These are phyloP conservation scores for Sycophaga agraensis DNA, from an alignment of 1,140 invertebrate genomes.

Conservation along the genomic window DNA sequence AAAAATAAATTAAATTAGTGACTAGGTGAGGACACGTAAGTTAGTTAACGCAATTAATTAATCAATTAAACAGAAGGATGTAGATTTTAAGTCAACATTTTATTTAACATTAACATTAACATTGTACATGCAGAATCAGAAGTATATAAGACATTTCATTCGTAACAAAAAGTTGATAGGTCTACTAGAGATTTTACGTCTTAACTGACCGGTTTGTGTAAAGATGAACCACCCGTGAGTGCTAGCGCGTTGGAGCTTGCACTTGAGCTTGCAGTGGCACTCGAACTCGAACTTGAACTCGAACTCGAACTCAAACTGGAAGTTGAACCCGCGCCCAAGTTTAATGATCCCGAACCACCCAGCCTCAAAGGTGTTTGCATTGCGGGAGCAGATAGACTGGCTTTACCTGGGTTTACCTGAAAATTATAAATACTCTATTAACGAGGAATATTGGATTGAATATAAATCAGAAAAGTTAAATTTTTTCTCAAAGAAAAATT, in stretches of 20 bases:
- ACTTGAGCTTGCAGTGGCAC: too few relatives aligned
- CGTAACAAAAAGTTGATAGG: background rate
- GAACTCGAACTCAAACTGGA: too few relatives aligned
- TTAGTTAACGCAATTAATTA: background rate
- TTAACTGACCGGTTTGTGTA: constrained; percentile 14
- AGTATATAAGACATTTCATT: background rate
- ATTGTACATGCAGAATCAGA: constrained; percentile 2
- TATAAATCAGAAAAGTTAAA: too few relatives aligned
- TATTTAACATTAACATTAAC: constrained; percentile 10
- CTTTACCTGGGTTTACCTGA: background rate
- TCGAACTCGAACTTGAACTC: too few relatives aligned
- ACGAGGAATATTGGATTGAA: too few relatives aligned
- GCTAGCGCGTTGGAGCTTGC: too few relatives aligned
- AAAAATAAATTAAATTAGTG: background rate
- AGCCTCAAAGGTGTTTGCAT: background rate
- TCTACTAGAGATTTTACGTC: background rate
- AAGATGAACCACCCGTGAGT: background rate
- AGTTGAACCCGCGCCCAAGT: too few relatives aligned
- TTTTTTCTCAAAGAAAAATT: too few relatives aligned
- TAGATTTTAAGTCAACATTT: background rate
- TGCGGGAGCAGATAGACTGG: background rate
- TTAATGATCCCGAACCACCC: background rate
- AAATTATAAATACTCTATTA: background rate
- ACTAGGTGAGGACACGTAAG: background rate
- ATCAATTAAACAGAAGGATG: constrained; percentile 9